Percentiles rank a stretch among this genome's conserved stretches.
Conservation (phyloP, 2,888 invertebrate genomes). For the Proisotoma minuta region DNA sequence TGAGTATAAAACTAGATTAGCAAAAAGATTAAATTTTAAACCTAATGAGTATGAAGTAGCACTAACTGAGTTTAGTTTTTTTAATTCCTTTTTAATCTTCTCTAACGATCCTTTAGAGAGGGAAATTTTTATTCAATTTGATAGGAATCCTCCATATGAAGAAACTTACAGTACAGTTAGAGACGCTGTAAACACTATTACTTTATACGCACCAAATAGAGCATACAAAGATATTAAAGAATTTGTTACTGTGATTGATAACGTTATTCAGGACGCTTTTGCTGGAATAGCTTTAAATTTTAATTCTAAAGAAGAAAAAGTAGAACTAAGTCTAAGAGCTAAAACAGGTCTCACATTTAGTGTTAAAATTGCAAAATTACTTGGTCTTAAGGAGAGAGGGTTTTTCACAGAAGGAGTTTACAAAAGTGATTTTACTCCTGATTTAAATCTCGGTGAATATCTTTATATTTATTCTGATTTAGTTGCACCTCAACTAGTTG, state of each 20-base stretch:
- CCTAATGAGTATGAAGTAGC: background rate
- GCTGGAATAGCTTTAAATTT: no score
- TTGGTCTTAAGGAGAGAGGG: no score
- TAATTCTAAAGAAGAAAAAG: no score
- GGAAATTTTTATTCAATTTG: background rate
- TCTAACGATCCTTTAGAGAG: background rate
- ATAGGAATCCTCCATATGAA: no score
- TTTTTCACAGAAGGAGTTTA: no score
- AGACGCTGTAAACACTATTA: background rate
- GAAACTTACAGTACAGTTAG: no score
- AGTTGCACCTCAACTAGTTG: background rate
- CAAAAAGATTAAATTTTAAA: background rate
- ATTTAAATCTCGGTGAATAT: background rate
- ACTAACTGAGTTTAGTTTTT: background rate
- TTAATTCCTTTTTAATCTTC: background rate
- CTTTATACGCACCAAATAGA: background rate
- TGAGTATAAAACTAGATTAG: background rate
- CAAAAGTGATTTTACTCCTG: no score
- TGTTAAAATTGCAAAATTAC: no score
- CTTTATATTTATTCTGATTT: background rate
- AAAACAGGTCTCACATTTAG: no score
- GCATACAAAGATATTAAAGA: background rate
- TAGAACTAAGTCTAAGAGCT: no score
- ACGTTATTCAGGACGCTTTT: no score
- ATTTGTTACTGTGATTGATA: no score